A percentile compares a stretch with the other conserved stretches of the same genome.
Evolutionary conservation across 2,797 vertebrate species (phyloP).

Genomic region (Acanthurus leucopareius): DNA sequence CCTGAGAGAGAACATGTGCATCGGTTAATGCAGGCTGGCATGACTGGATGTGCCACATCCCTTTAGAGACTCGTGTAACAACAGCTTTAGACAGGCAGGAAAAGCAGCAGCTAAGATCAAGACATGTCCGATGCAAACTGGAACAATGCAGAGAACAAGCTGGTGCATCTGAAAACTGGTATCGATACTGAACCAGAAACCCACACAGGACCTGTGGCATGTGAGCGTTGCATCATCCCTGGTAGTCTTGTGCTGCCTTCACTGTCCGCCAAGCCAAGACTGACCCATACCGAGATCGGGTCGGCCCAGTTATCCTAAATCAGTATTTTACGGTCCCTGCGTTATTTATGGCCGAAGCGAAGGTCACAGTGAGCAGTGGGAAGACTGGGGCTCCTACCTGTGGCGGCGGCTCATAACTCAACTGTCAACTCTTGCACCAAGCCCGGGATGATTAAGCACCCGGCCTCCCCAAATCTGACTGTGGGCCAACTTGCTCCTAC

Average conservation of each 20-base stretch:
- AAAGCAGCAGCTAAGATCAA: conserved; percentile 2
- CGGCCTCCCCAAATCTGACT: conserved; percentile 69
- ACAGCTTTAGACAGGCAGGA: conserved; percentile 31
- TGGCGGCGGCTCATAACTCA: conserved; percentile 80
- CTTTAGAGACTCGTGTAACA: conserved; percentile 14
- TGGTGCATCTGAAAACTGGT: not conserved
- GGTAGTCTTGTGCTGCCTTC: not conserved
- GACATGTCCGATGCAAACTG: conserved; percentile 4
- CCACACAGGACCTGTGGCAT: not conserved
- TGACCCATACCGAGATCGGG: conserved; percentile 36
- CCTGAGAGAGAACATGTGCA: not conserved
- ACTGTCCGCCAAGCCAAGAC: conserved; percentile 22
- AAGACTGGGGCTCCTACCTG: conserved; percentile 74
- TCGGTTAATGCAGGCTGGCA: conserved; percentile 31
- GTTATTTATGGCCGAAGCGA: conserved; percentile 80
- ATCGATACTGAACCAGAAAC: not conserved
- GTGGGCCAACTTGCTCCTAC: conserved; percentile 70
- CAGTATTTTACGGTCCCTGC: conserved; percentile 71
- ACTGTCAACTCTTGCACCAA: conserved; percentile 69
- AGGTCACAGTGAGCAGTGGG: conserved; percentile 76
- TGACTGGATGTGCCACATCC: conserved; percentile 3
- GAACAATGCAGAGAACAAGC: not conserved
- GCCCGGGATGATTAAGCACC: conserved; percentile 77
- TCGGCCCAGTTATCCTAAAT: conserved; percentile 72
- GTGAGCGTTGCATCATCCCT: conserved; percentile 2